Conservation (phyloP, 2,113 vertebrate species). For the Eudyptes chrysolophus region DNA sequence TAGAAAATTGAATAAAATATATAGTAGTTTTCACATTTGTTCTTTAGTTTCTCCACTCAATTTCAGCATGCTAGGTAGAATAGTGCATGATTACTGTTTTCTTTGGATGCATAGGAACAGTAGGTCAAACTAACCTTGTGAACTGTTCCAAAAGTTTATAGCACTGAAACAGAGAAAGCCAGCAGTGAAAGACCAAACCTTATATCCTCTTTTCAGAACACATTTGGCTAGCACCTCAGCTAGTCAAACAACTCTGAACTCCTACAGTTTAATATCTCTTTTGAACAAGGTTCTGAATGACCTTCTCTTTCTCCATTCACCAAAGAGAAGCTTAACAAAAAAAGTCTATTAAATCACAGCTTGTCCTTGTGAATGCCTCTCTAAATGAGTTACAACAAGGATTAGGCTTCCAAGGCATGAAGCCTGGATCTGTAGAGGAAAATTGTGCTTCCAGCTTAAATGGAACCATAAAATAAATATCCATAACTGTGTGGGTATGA, state of each 20-base stretch:
- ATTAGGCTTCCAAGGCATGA: background rate
- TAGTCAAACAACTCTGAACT: constrained; percentile 11
- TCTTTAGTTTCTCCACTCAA: background rate
- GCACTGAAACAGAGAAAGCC: background rate
- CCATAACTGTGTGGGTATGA: background rate
- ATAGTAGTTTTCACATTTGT: background rate
- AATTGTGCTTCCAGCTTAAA: background rate
- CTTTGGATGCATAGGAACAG: background rate
- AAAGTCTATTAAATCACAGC: background rate
- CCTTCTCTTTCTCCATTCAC: background rate
- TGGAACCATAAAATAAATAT: background rate
- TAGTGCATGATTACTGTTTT: background rate
- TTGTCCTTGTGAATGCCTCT: background rate
- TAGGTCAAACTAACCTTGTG: background rate
- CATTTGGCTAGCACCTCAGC: background rate
- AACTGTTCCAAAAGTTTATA: constrained; percentile 37
- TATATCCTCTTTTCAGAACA: constrained; percentile 2
- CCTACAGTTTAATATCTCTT: background rate
- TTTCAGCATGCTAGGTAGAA: background rate
- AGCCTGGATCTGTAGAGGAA: background rate
- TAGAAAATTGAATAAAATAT: background rate
- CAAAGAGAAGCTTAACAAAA: background rate
- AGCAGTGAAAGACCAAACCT: background rate
- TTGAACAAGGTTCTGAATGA: background rate
- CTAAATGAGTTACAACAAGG: background rate